Evolutionary conservation across 2,888 invertebrate genomes (phyloP).

Genomic region (Chloromyia formosa): DNA sequence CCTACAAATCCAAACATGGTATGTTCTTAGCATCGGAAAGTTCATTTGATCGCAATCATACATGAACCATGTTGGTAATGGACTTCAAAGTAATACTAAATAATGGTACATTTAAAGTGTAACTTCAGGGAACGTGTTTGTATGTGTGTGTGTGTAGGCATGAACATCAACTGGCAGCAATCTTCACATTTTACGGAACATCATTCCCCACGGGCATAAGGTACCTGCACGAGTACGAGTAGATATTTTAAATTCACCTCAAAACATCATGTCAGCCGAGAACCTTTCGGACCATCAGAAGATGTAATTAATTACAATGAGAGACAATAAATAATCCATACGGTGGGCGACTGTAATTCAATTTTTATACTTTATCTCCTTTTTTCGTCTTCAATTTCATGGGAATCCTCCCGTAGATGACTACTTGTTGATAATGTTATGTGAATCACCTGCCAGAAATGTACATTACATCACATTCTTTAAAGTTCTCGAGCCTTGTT

Average conservation of each 20-base stretch:
- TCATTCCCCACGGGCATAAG: not conserved
- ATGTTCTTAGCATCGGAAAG: not conserved
- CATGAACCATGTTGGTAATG: not conserved
- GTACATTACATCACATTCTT: conserved; percentile 15
- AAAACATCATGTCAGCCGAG: conserved; percentile 21
- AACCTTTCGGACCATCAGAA: conserved; percentile 22
- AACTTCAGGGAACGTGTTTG: not conserved
- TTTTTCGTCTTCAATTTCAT: not conserved
- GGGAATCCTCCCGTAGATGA: conserved; percentile 4
- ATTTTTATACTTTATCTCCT: not conserved
- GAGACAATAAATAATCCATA: conserved; percentile 31
- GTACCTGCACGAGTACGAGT: not conserved
- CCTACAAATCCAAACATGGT: not conserved
- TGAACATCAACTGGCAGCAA: not conserved
- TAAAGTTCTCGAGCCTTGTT: not conserved
- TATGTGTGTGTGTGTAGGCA: not conserved
- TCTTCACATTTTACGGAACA: conserved; percentile 16
- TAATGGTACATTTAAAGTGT: conserved; percentile 27
- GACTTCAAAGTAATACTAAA: conserved; percentile 24
- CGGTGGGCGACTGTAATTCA: conserved; percentile 18
- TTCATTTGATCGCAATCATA: conserved; percentile 23
- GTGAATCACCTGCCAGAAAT: conserved; percentile 15
- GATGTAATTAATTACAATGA: conserved; percentile 29
- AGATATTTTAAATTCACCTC: conserved; percentile 19
- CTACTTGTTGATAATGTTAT: not conserved